Conservation (phyloP, 2,113 vertebrate species). For the Aleadryas rufinucha region DNA sequence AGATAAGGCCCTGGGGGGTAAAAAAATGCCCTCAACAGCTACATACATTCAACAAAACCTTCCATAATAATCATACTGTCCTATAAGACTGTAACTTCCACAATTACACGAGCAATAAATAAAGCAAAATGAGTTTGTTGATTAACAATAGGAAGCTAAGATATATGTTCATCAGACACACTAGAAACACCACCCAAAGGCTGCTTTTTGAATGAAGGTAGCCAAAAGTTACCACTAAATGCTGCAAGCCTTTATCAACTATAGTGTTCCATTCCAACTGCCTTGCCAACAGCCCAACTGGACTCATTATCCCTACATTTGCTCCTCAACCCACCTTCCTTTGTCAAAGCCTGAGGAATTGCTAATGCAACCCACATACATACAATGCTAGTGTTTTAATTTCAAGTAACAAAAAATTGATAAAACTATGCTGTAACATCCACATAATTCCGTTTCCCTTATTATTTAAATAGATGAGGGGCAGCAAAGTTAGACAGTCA, state of each 20-base stretch:
- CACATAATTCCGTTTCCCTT: slow-evolving; percentile 16
- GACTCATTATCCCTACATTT: slow-evolving; percentile 61
- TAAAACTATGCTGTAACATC: neutral
- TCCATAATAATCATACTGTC: neutral
- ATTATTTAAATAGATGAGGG: slow-evolving; percentile 57
- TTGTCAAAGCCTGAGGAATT: neutral
- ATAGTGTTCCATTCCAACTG: neutral
- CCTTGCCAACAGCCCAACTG: slow-evolving; percentile 38
- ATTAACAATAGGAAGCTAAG: neutral
- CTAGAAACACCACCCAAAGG: neutral
- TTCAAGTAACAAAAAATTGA: neutral
- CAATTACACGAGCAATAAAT: neutral
- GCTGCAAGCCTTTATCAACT: neutral
- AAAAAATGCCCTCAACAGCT: neutral
- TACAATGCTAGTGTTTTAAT: slow-evolving; percentile 6
- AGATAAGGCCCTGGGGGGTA: neutral
- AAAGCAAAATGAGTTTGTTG: neutral
- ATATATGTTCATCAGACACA: neutral
- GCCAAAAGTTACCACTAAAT: neutral
- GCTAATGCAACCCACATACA: slow-evolving; percentile 51
- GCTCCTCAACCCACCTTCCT: neutral
- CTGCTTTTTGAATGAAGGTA: neutral
- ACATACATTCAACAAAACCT: neutral
- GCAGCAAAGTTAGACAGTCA: slow-evolving; percentile 55
- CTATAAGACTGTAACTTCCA: neutral